These are phyloP conservation scores for Cottus gobio DNA, from an alignment of 2,113 vertebrate genomes.

Conservation along the genomic window DNA sequence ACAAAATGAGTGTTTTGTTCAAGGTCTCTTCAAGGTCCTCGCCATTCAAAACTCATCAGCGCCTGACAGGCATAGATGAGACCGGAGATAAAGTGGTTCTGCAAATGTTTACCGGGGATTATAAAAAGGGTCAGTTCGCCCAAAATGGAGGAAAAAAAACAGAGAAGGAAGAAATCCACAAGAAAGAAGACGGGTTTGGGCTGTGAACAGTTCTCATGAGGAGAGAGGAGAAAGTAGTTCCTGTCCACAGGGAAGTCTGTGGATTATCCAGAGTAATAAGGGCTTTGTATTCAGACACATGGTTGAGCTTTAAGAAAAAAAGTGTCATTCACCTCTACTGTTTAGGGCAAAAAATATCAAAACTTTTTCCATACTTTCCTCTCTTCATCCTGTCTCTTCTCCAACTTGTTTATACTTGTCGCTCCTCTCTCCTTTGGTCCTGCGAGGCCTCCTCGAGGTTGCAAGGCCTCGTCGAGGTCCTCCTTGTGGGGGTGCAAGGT, in stretches of 20 bases:
- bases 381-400: background rate
- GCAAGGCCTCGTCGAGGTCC: too few species aligned
- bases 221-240: background rate
- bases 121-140: background rate
- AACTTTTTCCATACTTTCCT: background rate
- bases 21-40: constrained; percentile 59
- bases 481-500: too few species aligned
- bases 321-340: background rate
- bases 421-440: background rate
- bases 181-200: too few species aligned
- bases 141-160: background rate
- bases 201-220: background rate
- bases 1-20: constrained; percentile 38
- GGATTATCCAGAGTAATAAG: background rate
- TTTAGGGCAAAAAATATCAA: background rate
- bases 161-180: background rate
- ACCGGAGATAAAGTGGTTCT: constrained; percentile 2
- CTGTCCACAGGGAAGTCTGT: background rate
- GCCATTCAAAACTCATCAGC: constrained; percentile 47
- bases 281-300: background rate
- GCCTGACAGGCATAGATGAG: constrained; percentile 25
- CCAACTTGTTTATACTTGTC: background rate
- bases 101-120: background rate
- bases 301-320: background rate
- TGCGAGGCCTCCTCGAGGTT: too few species aligned